These are phyloP conservation scores for Microcebus murinus DNA, from an alignment of 2,113 vertebrate species.

Conservation along the genomic window DNA sequence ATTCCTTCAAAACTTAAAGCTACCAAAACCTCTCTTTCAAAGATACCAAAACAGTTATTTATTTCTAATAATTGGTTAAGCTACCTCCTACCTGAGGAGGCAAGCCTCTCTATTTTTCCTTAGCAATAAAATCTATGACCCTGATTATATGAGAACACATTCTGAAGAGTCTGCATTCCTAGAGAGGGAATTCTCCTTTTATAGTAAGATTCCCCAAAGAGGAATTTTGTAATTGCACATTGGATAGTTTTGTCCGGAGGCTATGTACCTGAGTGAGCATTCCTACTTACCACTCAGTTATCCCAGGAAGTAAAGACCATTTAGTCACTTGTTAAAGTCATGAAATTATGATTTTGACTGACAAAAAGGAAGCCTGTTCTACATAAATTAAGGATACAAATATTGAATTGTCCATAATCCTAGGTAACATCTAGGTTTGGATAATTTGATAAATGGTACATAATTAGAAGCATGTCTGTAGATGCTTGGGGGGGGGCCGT, in stretches of 20 bases:
- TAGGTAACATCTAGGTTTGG: neutral
- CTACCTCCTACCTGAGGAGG: neutral
- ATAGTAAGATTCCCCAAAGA: neutral
- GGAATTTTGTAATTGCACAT: neutral
- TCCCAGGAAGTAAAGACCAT: neutral
- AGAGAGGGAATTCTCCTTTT: neutral
- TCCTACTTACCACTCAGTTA: neutral
- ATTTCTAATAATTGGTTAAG: constrained; percentile 18
- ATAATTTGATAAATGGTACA: neutral
- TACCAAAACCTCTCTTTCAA: neutral
- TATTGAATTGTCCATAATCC: neutral
- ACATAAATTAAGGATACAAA: neutral
- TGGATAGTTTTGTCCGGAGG: neutral
- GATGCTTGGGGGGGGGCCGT: neutral
- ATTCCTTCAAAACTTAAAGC: constrained; percentile 35
- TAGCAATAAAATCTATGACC: neutral
- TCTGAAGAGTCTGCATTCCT: neutral
- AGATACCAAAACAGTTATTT: neutral
- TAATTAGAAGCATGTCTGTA: neutral
- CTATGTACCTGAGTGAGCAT: neutral
- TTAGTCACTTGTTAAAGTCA: neutral
- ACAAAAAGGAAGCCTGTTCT: neutral
- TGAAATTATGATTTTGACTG: neutral
- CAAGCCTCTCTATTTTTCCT: neutral
- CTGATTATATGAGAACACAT: neutral